These are phyloP conservation scores for Catharus bicknelli DNA, from an alignment of 2,113 vertebrate species.

Conservation along the genomic window DNA sequence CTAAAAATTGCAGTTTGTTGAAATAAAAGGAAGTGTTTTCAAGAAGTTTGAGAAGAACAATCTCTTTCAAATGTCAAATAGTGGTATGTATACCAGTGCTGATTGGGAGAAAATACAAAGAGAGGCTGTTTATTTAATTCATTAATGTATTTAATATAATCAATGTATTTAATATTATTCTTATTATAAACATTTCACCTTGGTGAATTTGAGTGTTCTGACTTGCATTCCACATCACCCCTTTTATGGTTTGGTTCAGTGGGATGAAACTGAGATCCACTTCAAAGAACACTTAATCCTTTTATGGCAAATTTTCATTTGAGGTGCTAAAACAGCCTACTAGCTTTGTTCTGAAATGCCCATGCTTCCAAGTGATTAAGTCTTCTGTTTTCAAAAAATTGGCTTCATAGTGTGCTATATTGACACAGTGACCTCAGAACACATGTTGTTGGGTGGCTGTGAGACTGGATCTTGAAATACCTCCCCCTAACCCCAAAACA, in stretches of 20 bases:
- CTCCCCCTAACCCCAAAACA: too few species aligned
- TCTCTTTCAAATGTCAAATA: constrained; percentile 98
- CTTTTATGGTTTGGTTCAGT: background rate
- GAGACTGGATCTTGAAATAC: background rate
- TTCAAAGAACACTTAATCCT: background rate
- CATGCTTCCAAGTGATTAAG: background rate
- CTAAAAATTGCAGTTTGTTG: constrained; percentile 88
- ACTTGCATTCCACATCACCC: background rate
- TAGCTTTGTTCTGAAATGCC: background rate
- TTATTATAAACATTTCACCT: background rate
- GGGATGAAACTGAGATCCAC: background rate
- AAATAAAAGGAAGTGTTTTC: constrained; percentile 99
- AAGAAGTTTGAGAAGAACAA: constrained; percentile 99
- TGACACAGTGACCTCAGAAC: background rate
- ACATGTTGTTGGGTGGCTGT: background rate
- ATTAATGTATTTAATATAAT: background rate
- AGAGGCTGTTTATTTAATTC: background rate
- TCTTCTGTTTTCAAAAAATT: background rate
- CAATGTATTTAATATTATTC: background rate
- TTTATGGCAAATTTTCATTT: background rate
- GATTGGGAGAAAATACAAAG: background rate
- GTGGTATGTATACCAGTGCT: constrained; percentile 80
- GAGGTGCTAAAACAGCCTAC: background rate
- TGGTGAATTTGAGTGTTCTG: background rate
- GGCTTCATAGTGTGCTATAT: background rate